Evolutionary conservation across 2,113 vertebrate species (phyloP).

Genomic region (Trogon melanurus): DNA sequence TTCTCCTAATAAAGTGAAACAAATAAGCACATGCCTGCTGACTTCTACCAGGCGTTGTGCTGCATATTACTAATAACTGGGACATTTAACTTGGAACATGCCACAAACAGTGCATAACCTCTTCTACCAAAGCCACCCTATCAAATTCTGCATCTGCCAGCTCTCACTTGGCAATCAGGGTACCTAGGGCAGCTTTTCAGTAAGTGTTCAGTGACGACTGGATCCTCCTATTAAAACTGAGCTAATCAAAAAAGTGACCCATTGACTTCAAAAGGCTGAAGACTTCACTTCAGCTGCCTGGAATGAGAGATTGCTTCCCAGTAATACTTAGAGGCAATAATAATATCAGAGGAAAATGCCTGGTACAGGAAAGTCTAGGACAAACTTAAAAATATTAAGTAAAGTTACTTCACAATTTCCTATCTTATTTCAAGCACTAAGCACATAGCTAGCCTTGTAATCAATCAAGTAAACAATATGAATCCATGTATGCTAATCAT

Average conservation of each 20-base stretch:
- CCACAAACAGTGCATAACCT: accelerated
- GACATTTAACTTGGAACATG: neutral
- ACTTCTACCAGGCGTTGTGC: neutral
- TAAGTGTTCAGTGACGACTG: neutral
- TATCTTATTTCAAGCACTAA: neutral
- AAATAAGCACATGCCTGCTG: neutral
- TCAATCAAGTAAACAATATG: neutral
- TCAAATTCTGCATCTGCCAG: neutral
- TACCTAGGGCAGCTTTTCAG: neutral
- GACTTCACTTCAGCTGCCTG: neutral
- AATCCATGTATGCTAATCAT: neutral
- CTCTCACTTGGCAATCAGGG: neutral
- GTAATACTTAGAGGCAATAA: neutral
- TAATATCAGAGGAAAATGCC: neutral
- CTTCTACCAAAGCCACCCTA: neutral
- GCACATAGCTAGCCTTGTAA: neutral
- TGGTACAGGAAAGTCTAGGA: neutral
- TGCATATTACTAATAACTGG: neutral
- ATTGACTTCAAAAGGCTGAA: neutral
- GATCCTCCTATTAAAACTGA: neutral
- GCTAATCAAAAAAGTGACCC: neutral
- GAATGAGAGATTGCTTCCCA: neutral
- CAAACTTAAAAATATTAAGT: neutral
- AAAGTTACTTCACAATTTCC: neutral
- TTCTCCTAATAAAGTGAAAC: neutral